phyloP scores from a whole-genome alignment of 92 coral and sea anemone species.

The Phymanthus crucifer region DNA sequence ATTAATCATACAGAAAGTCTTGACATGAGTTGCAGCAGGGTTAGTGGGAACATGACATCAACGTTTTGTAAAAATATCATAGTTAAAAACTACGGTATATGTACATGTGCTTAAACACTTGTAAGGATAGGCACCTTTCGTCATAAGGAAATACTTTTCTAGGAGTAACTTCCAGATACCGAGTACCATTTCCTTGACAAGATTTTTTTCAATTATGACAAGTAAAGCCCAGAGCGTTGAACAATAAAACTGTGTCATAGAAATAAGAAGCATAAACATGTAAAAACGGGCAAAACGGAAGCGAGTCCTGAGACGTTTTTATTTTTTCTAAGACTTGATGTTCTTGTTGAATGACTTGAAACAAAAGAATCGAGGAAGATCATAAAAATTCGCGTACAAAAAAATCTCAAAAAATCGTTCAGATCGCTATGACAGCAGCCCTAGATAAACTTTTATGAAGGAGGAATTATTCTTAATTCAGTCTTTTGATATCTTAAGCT shows the following conservation, averaged over 20 bases:
- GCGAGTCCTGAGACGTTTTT: neutral
- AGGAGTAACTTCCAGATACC: neutral
- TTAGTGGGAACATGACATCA: too few species aligned
- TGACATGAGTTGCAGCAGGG: too few species aligned
- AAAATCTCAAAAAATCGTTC: neutral
- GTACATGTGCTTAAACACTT: neutral
- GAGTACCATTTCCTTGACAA: neutral
- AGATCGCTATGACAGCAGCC: conserved; percentile 15
- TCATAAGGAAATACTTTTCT: neutral
- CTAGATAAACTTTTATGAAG: neutral
- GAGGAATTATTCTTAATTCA: neutral
- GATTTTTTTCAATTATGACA: neutral
- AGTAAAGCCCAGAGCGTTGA: neutral
- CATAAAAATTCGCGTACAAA: neutral
- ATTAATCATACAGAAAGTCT: too few species aligned
- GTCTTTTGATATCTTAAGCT: neutral
- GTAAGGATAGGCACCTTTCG: neutral
- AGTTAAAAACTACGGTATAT: neutral
- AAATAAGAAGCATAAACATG: neutral
- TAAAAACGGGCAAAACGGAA: conserved; percentile 3
- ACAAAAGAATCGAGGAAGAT: neutral
- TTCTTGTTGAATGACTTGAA: neutral
- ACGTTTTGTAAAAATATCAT: neutral
- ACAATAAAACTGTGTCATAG: neutral
- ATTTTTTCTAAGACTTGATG: too few species aligned